Percentiles rank a stretch among this genome's conserved stretches.
Evolutionary conservation across 2,113 vertebrate species (phyloP).

Genomic region (Dipodomys merriami): DNA sequence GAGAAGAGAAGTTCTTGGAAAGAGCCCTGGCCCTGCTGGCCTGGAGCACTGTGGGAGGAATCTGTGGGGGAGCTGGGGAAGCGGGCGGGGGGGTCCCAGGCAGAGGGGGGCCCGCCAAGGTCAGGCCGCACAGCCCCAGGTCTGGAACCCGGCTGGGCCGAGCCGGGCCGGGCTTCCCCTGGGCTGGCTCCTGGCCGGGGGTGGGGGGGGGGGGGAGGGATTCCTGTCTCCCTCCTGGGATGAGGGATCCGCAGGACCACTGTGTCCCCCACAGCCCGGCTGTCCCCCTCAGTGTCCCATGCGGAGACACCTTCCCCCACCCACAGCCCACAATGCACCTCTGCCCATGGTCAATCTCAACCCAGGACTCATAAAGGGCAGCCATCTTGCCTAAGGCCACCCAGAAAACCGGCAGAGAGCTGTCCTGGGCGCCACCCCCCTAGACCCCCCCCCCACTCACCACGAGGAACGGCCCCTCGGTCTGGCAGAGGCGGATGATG

Average conservation of each 20-base stretch:
- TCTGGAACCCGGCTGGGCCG: fast-evolving
- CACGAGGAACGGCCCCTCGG: constrained; percentile 95
- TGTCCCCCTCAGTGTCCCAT: neutral
- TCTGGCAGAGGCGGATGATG: constrained; percentile 94
- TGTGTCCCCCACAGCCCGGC: neutral
- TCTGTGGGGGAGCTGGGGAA: neutral
- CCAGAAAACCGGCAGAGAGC: neutral
- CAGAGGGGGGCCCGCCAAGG: too few relatives aligned
- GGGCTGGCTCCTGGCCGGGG: neutral
- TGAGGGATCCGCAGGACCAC: neutral
- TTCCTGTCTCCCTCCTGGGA: neutral
- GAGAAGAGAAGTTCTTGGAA: constrained; percentile 73
- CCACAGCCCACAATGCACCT: fast-evolving
- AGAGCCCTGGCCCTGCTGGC: neutral
- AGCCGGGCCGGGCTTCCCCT: neutral
- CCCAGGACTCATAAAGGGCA: neutral
- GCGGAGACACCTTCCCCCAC: neutral
- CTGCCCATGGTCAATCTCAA: neutral
- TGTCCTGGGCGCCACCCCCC: too few relatives aligned
- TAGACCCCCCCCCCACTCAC: constrained; percentile 81
- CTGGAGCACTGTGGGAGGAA: neutral
- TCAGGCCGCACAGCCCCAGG: neutral
- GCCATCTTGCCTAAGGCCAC: neutral
- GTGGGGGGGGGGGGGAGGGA: neutral
- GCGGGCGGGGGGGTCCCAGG: neutral